phyloP scores from a whole-genome alignment of 2,113 vertebrate species.

The Passer montanus region DNA sequence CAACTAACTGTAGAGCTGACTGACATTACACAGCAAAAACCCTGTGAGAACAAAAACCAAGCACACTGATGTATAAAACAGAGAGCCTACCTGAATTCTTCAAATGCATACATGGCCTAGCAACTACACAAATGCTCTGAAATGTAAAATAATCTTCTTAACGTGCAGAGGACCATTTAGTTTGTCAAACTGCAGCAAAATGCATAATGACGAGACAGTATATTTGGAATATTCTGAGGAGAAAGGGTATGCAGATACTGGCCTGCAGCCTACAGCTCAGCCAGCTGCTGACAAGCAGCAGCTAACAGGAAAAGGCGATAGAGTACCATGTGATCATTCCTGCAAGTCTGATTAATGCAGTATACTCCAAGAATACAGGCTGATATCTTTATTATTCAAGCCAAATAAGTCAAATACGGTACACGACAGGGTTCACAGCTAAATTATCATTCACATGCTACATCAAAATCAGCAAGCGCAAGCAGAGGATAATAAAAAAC shows the following conservation, averaged over 20 bases:
- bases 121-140: conserved; percentile 65
- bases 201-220: conserved; percentile 69
- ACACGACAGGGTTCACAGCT: background rate
- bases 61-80: conserved; percentile 65
- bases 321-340: conserved; percentile 86
- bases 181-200: conserved; percentile 70
- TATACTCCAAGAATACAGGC: conserved; percentile 77
- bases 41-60: conserved; percentile 74
- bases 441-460: conserved; percentile 14
- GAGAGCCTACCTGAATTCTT: conserved; percentile 85
- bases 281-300: conserved; percentile 82
- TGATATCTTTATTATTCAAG: conserved; percentile 67
- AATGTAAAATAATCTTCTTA: conserved; percentile 65
- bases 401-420: conserved; percentile 58
- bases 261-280: conserved; percentile 81
- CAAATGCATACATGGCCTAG: conserved; percentile 86
- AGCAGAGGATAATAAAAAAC: background rate
- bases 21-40: conserved; percentile 82
- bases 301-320: conserved; percentile 77
- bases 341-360: conserved; percentile 87
- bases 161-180: conserved; percentile 75
- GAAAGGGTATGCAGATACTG: conserved; percentile 79
- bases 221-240: conserved; percentile 71
- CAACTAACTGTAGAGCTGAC: conserved; percentile 57
- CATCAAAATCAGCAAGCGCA: background rate